Evolutionary conservation across 1,140 invertebrate species (phyloP), one percentile per base, ranked within the genome.

Genomic region (Drosophila ogumai): DNA sequence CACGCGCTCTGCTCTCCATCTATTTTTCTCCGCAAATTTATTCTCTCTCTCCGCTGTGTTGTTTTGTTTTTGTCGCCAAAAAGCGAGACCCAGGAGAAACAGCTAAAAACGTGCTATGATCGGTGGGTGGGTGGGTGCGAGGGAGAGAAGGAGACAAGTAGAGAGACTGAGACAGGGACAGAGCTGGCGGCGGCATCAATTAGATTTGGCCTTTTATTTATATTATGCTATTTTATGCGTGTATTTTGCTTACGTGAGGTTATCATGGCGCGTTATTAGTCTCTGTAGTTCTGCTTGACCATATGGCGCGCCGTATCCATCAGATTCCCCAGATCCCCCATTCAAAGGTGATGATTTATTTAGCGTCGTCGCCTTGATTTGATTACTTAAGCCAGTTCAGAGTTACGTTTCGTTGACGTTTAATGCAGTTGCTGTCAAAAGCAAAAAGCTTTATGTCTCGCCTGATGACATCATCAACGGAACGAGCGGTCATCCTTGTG

Each of bases 141-240:
- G 34, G 60, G n/a, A 38, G 6, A 15, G 32, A 38, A 10, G 22
- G 34, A 50, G 25, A 50, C 15, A 9, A 41, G 19, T 15, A 28
- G 10, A 28, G 17, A 41, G 17, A 38, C 0, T 4, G 32, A 54
- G 32, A 31, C 13, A 13, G 43, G 10, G 36, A 38, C 8, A 44
- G 43, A n/a, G 65, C 17, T 15, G 49, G 32, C 67, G 77, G 74
- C 85, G 74, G 63, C 74, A 67, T 81, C 86, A 90, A 90, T 90
- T 90, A 85, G 81, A 85, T 82, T 72, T 79, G 66, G 81, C 63
- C 74, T 81, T 81, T 84, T 88, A 78, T 81, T 88, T 79, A 88
- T 87, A 80, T 77, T 87, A 82, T 77, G 71, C 41, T 86, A 66
- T 76, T 78, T 82, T 75, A 71, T 84, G 57, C 50, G 56, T 63